Evolutionary conservation across 2,797 vertebrate species (phyloP).

Genomic region (Trachurus trachurus): DNA sequence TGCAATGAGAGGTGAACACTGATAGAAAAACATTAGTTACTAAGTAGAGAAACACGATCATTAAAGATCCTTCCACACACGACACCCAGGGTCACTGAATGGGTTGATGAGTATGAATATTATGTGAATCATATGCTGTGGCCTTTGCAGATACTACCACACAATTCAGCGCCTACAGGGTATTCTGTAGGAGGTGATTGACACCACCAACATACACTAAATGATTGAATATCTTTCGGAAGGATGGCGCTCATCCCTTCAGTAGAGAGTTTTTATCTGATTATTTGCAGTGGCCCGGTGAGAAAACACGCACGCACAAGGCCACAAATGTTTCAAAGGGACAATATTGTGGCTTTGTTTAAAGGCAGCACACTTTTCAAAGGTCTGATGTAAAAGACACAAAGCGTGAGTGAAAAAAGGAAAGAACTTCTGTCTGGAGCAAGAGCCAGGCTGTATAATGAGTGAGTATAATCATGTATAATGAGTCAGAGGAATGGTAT

Average conservation of each 20-base stretch:
- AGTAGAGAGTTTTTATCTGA: not conserved
- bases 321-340: not conserved
- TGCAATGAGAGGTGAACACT: not conserved
- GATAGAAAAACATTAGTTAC: not conserved
- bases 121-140: not conserved
- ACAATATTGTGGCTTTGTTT: not conserved
- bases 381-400: not conserved
- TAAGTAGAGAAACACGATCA: not conserved
- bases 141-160: not conserved
- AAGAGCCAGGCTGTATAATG: conserved; percentile 3
- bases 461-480: conserved; percentile 5
- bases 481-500: not conserved
- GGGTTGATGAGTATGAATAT: conserved; percentile 1
- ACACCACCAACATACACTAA: not conserved
- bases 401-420: not conserved
- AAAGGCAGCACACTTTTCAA: not conserved
- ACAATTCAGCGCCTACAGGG: not conserved
- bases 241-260: not conserved
- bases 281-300: not conserved
- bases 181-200: not conserved
- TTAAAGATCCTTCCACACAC: not conserved
- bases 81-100: not conserved
- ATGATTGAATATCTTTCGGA: conserved; percentile 8
- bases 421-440: conserved; percentile 3
- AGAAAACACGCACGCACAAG: not conserved